Base-by-base conservation (phyloP, 2,113 vertebrate genomes). In the Columba livia region DNA sequence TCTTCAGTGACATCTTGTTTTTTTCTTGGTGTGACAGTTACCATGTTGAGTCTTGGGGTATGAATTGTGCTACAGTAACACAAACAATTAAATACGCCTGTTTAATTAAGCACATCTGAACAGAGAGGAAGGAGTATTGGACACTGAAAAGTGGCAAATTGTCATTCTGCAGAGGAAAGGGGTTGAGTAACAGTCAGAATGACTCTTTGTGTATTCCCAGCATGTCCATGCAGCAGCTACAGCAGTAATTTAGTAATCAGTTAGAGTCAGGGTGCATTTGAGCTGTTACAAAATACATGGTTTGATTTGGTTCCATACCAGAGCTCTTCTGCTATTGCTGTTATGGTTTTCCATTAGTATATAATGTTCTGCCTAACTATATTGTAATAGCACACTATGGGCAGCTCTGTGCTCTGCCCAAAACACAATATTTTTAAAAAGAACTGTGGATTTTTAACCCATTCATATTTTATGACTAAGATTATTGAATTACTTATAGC, bases 191-290 rank as follows among this genome's bases (percentile, higher is more conserved):
- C 51, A 86, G 71, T 62, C 74, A 95, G 71, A 88, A 32, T 0
- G 0, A 28, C 60, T 94, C 89, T 78, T 92, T 82, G 15, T 84
- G 28, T 51, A 94, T 93, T 95, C 94, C 60, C 60, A 80, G 74
- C 85, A 88, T 93, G 82, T 93, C 67, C 64, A 20, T 64, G 64
- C 67, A 70, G 67, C 74, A 93, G 62, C 85, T 80, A 70, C 62
- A 89, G 85, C 71, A 70, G 88, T 77, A 88, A 94, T 91, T 92
- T 88, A 88, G 94, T 62, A 88, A 97, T 95, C 91, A 88, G 91
- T 87, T 84, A 79, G 91, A 94, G 79, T 65, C 89, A 94, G 85
- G 47, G 56, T 83, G 74, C 51, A 67, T 93, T 93, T 91, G 53
- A 94, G 74, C 81, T 95, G 74, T 91, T 93, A 67, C 31, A 83